Evolutionary conservation across 2,797 vertebrate species (phyloP), one percentile per base, ranked within the genome.

Genomic region (Coccyzus lansbergi): DNA sequence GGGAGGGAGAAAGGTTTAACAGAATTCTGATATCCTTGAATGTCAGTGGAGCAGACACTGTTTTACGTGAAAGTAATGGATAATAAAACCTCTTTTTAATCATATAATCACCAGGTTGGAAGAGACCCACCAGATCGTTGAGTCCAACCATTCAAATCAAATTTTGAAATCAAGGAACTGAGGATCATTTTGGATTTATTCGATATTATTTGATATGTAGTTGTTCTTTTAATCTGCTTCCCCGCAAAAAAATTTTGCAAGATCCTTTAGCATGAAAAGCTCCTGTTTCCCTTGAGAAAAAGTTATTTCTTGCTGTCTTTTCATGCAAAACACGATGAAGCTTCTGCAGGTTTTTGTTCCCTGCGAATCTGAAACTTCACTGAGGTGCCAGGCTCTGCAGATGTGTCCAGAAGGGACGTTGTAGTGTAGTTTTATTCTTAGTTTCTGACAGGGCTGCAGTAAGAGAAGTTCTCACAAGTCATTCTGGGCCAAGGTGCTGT

Each of bases 401-500:
- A 16, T 67, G 7, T 2, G 46, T 48, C 12, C 46, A 48, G 8
- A 33, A 21, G 8, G n/a, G 40, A 10, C 28, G 21, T 8, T 18
- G 22, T 12, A 17, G 10, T 44, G 55, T 2, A 49, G 59, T 24
- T 28, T 38, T 20, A 13, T 10, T 48, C 51, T 18, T 18, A 29
- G 4, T 19, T 55, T 59, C 2, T 6, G 64, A 52, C 4, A 24
- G 46, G 31, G 46, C 59, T 4, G 1, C 33, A 21, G 19, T 2
- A 21, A 13, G 31, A 49, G 34, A 46, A 21, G 20, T 11, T 40
- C 11, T 13, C 24, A 51, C 15, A 19, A 13, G 21, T 31, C 12
- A 2, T 24, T 36, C 64, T 24, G 55, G 19, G 33, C 12, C 5
- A 0, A 29, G 60, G 33, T 31, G 56, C 44, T 15, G 26, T 0